Conservation (phyloP, 2,113 vertebrate species). For the Laticauda laticaudata region DNA sequence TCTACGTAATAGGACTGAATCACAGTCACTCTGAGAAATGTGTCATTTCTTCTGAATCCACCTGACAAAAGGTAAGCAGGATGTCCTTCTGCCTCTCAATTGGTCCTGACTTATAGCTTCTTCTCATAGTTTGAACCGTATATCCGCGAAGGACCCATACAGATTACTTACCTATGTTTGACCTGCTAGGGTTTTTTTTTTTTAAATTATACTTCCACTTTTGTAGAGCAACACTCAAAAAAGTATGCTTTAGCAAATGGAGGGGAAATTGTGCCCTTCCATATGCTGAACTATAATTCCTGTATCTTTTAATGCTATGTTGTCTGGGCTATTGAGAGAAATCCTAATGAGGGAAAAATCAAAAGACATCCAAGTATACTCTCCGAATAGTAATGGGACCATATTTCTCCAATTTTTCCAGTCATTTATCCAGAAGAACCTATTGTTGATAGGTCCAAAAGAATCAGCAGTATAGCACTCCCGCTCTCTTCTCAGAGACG, state of each 20-base stretch:
- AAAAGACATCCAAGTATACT: background rate
- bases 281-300: background rate
- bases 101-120: background rate
- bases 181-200: background rate
- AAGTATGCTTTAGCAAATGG: no score
- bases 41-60: background rate
- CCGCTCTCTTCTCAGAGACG: no score
- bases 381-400: background rate
- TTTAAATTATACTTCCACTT: background rate
- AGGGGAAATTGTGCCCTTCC: background rate
- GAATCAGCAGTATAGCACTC: no score
- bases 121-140: background rate
- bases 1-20: slow-evolving; percentile 74
- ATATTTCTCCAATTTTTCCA: background rate
- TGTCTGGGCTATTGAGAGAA: background rate
- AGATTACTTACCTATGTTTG: background rate
- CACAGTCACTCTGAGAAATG: slow-evolving; percentile 19
- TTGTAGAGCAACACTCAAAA: background rate
- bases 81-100: background rate
- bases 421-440: background rate
- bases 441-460: background rate
- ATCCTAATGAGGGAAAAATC: background rate
- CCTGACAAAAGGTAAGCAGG: background rate
- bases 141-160: background rate
- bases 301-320: background rate